Base-by-base conservation (phyloP, 2,113 vertebrate species). In the Drymodes brunneopygia region DNA sequence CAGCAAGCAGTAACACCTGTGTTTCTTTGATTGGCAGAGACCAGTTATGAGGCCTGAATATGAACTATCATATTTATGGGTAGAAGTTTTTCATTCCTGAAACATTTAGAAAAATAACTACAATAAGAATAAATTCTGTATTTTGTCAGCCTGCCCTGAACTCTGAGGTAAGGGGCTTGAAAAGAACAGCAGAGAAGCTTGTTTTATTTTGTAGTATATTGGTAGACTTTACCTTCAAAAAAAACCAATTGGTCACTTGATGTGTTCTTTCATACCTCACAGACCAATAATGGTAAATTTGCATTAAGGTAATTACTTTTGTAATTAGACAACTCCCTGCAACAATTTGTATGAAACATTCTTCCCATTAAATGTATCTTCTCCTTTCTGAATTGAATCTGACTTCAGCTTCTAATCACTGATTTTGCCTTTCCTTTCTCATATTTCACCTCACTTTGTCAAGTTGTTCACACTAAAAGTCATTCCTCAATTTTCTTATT, bases 301-400 rank as follows among this genome's bases (percentile, higher is more conserved):
- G 58, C 80, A 90, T 54, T 81, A 65, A 90, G 45, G 62, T 42
- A 94, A 92, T 86, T 88, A 88, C 45, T 86, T 95, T 61, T 88
- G 64, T 74, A 92, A 92, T 95, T 95, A 90, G 88, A 62, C 9
- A 0, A 70, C 79, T 86, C 75, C 33, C 42, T 90, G 82, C 20
- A 86, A 90, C 7, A 71, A 83, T 86, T 88, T 92, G 58, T 64
- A 88, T 93, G 67, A 94, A 93, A 96, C 79, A 90, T 92, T 81
- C 84, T 78, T 92, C 36, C 48, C 65, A 60, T 90, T 92, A 92
- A 85, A 88, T 92, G 69, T 72, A 79, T 79, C 33, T 93, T 90
- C 58, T 91, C 57, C 36, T 86, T 88, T 95, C 85, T 88, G 79
- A 83, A 53, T 10, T 61, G n/a, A 92, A 91, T 90, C 95, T 79